Evolutionary conservation across 1,140 invertebrate species (phyloP).

Genomic region (Drosophila lowei): DNA sequence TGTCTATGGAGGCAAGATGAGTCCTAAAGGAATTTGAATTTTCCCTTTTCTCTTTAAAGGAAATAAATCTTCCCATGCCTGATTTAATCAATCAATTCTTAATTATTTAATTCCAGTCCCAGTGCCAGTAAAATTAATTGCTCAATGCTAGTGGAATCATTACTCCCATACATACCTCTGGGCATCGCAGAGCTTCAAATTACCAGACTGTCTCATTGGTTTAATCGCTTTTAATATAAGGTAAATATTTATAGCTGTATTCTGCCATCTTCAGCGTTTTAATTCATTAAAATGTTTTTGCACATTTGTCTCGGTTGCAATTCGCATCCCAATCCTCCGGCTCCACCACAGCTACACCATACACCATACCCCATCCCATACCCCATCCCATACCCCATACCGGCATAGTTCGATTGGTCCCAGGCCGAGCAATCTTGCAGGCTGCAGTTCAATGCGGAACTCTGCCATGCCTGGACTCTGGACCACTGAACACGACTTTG

Average conservation of each 20-base stretch:
- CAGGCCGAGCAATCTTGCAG: constrained; percentile 49
- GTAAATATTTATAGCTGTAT: constrained; percentile 34
- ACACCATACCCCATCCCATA: constrained; percentile 18
- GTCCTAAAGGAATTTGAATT: too few relatives aligned
- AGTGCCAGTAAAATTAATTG: too few relatives aligned
- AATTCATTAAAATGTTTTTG: constrained; percentile 74
- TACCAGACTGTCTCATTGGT: constrained; percentile 8
- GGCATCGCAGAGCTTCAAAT: constrained; percentile 10
- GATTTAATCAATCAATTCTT: constrained; percentile 6
- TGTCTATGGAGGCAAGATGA: too few relatives aligned
- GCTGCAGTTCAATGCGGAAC: constrained; percentile 72
- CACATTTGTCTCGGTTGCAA: constrained; percentile 39
- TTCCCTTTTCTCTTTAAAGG: neutral
- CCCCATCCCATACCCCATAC: neutral
- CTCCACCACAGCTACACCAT: constrained; percentile 8
- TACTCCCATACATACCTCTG: neutral
- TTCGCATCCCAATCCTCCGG: constrained; percentile 24
- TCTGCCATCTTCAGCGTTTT: constrained; percentile 48
- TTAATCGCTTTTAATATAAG: constrained; percentile 35
- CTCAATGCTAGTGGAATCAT: neutral
- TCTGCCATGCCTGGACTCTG: constrained; percentile 32
- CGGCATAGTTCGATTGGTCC: constrained; percentile 59
- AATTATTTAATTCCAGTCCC: too few relatives aligned
- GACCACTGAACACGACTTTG: constrained; percentile 67
- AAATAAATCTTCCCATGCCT: neutral